Base-by-base conservation (phyloP, 2,888 invertebrate species). In the Slavum lentiscoides region DNA sequence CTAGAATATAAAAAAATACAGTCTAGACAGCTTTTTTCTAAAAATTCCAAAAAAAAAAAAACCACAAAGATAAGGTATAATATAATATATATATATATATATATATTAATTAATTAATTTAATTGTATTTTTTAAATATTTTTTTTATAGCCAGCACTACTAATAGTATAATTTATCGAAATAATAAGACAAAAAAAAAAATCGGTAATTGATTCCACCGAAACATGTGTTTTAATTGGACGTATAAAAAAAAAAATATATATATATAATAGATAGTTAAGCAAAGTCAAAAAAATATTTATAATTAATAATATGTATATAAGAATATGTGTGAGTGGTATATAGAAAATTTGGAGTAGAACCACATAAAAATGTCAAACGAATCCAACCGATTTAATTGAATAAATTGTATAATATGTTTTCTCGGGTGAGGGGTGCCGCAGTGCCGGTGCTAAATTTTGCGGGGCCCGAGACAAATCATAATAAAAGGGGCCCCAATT, bases 311-410 rank as follows among this genome's bases (percentile, higher is more conserved):
- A 7, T 43, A 30, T 11, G 49, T 49, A 15, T 49, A 49, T 13
- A 49, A 3, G 15, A 1, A 13, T 13, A 13, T 3, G 13, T n/a
- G n/a, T n/a, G n/a, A n/a, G 43, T 15, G 11, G 49, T 49, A 3
- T 49, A 49, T 49, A 8, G 43, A 30, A 4, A 59, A 61, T 61
- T 62, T 30, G 62, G 61, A 53, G 30, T 19, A 30, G 49, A 62
- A 74, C 73, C 17, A 53, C 53, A 30, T 53, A 53, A 53, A 30
- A n/a, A 74, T 37, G 74, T 74, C 74, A 64, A 74, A 74, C 74
- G n/a, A 64, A 62, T 53, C n/a, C 61, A 61, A 21, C 37, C 37
- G 30, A 64, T 74, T 64, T 30, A 74, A 64, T 30, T 11, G 37
- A 21, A 74, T 74, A 53, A 53, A 64, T 53, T 49, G 11, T 13